Evolutionary conservation across 2,113 vertebrate species (phyloP).

Genomic region (Psettodes erumei): DNA sequence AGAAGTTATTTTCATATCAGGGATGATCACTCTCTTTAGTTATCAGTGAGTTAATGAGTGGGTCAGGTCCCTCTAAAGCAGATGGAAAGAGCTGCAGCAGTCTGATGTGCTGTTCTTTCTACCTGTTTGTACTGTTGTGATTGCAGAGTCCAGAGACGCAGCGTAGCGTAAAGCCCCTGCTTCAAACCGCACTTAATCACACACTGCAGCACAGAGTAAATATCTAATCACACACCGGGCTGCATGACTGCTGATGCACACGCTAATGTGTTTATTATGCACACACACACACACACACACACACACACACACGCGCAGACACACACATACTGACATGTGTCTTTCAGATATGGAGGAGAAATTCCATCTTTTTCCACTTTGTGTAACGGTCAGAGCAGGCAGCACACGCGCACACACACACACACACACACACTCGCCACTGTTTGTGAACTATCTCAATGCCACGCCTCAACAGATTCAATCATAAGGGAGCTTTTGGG

Average conservation of each 20-base stretch:
- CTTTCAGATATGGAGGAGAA: conserved; percentile 44
- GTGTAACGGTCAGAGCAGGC: conserved; percentile 41
- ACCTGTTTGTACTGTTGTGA: conserved; percentile 54
- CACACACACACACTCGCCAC: conserved; percentile 51
- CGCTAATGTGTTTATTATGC: conserved; percentile 64
- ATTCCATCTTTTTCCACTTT: conserved; percentile 69
- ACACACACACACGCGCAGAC: conserved; percentile 7
- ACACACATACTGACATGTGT: conserved; percentile 25
- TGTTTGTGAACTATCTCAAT: conserved; percentile 81
- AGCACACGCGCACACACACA: conserved; percentile 21
- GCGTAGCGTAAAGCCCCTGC: conserved; percentile 63
- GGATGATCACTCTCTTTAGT: conserved; percentile 14
- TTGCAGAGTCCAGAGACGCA: conserved; percentile 60
- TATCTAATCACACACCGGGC: conserved; percentile 72
- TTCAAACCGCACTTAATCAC: conserved; percentile 79
- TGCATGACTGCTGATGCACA: conserved; percentile 70
- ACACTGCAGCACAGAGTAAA: conserved; percentile 74
- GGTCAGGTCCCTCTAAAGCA: conserved; percentile 14
- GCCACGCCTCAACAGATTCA: conserved; percentile 84
- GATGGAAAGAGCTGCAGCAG: conserved; percentile 23
- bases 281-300: conserved; percentile 8
- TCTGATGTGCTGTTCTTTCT: conserved; percentile 28
- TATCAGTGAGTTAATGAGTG: conserved; percentile 6
- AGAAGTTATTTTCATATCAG: conserved; percentile 3
- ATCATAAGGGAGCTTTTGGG: conserved; percentile 79